Base-by-base conservation (phyloP, 2,113 vertebrate genomes). In the Atractosteus spatula region DNA sequence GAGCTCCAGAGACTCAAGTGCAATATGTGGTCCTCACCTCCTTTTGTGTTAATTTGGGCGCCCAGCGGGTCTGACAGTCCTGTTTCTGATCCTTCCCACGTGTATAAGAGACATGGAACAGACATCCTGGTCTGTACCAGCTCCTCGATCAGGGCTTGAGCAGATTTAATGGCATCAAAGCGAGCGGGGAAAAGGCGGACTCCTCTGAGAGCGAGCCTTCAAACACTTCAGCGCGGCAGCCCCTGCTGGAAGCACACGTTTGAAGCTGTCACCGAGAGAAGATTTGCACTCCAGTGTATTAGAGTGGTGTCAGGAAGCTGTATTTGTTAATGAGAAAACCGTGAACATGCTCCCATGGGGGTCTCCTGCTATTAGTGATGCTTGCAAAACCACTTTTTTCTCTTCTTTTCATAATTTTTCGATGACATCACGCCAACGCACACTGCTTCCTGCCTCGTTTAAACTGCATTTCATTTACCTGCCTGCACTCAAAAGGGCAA, bases 151-250 rank as follows among this genome's bases (percentile, higher is more conserved):
- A 70, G 72, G 72, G 62, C 56, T 74, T 69, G 72, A 75, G 68
- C 81, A 74, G 62, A 76, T 70, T 72, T 71, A 55, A 72, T 73
- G 70, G 67, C 78, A 71, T 74, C 80, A 83, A 80, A 81, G 78
- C 13, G 68, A 66, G 62, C 7, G 54, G 59, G 8, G 67, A 41
- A 64, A 68, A 55, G 68, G 66, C 57, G 17, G 13, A 3, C 57
- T 74, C 43, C 62, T 65, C 62, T 3, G 62, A 65, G 62, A 65
- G 7, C 12, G 11, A 65, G 62, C 62, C 62, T 65, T 65, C 62
- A 65, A 65, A 65, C 62, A 65, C 62, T 65, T 43, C 62, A 7
- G 3, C 62, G 41, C n/a, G 7, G 17, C 62, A 43, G 62, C 59
- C 4, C 59, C 59, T 62, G 59, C 17, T 62, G 14, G 13, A 62